These are phyloP conservation scores for Halyomorpha halys DNA, from an alignment of 1,140 invertebrate genomes.

Conservation along the genomic window DNA sequence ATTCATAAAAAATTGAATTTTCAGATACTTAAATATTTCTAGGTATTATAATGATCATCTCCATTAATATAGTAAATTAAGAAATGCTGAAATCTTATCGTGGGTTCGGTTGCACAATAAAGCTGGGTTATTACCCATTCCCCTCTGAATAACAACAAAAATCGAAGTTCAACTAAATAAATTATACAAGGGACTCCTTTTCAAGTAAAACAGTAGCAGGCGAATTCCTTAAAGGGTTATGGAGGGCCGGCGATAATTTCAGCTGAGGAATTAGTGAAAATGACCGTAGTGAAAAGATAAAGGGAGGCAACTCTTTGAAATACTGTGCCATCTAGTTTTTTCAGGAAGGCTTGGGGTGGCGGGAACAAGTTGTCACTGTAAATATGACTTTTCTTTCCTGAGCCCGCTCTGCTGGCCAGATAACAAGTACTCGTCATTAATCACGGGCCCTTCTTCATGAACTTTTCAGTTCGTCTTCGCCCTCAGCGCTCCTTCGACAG, in stretches of 20 bases:
- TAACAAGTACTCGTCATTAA: constrained; percentile 27
- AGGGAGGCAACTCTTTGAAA: constrained; percentile 26
- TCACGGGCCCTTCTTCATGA: constrained; percentile 23
- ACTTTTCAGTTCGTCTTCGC: constrained; percentile 20
- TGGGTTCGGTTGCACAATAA: too few relatives aligned
- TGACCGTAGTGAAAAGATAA: constrained; percentile 28
- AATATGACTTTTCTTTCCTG: constrained; percentile 28
- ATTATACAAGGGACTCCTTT: constrained; percentile 5
- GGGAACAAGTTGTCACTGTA: constrained; percentile 26
- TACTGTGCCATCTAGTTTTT: constrained; percentile 27
- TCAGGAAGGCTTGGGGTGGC: constrained; percentile 5
- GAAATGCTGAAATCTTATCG: too few relatives aligned
- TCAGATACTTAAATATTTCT: too few relatives aligned
- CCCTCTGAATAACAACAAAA: too few relatives aligned
- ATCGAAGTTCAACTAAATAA: neutral
- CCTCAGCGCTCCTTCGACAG: neutral
- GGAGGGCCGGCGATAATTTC: constrained; percentile 15
- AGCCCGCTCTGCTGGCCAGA: constrained; percentile 20
- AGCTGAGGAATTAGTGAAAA: constrained; percentile 26
- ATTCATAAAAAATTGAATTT: too few relatives aligned
- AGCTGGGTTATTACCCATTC: too few relatives aligned
- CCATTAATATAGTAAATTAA: too few relatives aligned
- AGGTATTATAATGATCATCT: too few relatives aligned
- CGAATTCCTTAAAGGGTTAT: constrained; percentile 13
- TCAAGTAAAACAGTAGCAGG: constrained; percentile 14